phyloP scores from a whole-genome alignment of 2,888 invertebrate species.

The Phania funesta region DNA sequence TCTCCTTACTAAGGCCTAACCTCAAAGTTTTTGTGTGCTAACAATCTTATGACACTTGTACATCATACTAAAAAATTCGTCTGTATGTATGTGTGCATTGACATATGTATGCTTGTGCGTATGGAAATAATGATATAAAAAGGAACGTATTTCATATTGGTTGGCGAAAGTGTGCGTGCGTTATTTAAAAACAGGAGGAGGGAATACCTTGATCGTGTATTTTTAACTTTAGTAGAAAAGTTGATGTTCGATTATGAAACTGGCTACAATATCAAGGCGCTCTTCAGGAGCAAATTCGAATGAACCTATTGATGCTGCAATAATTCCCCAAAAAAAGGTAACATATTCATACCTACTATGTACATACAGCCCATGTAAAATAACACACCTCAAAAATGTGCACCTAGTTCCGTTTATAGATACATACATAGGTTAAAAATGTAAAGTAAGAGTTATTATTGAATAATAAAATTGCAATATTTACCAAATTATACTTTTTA shows the following conservation, averaged over 20 bases:
- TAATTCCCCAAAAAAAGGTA: constrained; percentile 62
- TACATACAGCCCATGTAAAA: not conserved
- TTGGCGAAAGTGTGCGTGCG: not conserved
- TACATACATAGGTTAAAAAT: no score
- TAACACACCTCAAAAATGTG: no score
- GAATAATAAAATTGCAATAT: no score
- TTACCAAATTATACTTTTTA: no score
- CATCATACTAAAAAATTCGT: not conserved
- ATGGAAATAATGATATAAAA: not conserved
- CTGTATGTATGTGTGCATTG: not conserved
- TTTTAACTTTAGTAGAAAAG: not conserved
- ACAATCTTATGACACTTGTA: not conserved
- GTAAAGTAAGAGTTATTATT: no score
- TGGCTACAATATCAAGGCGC: constrained; percentile 46
- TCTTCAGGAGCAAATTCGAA: constrained; percentile 56
- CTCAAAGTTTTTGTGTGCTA: constrained; percentile 18
- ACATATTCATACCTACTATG: constrained; percentile 10
- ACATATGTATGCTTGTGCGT: not conserved
- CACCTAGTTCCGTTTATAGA: no score
- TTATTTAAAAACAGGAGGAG: not conserved
- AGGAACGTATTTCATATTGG: not conserved
- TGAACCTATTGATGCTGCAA: constrained; percentile 19
- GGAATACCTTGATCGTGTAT: not conserved
- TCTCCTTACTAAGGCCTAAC: constrained; percentile 45
- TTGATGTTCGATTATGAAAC: constrained; percentile 13